Conservation (phyloP, 2,113 vertebrate species). For the Psilopogon haemacephalus region DNA sequence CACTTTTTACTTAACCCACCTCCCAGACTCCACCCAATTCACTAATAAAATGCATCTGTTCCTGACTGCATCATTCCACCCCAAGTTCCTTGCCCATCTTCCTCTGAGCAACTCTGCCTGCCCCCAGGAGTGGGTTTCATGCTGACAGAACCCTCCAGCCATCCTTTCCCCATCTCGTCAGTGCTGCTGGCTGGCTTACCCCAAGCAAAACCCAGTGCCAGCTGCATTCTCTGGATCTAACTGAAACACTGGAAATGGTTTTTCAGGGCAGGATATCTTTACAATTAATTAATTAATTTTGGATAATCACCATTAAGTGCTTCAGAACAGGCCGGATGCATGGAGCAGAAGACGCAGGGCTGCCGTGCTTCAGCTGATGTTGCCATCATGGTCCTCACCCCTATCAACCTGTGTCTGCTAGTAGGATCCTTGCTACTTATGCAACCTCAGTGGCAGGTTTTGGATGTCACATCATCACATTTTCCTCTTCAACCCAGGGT, state of each 20-base stretch:
- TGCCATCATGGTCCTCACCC: not conserved
- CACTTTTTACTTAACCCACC: not conserved
- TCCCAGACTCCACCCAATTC: not conserved
- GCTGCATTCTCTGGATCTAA: not conserved
- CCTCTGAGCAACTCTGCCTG: not conserved
- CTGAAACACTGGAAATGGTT: not conserved
- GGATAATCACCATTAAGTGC: not conserved
- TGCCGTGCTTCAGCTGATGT: not conserved
- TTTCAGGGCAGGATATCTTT: not conserved
- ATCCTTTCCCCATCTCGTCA: not conserved
- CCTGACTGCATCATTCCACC: not conserved
- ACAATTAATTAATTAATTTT: not conserved
- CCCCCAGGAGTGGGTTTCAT: not conserved
- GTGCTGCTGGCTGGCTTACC: not conserved
- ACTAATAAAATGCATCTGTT: not conserved
- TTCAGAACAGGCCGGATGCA: not conserved
- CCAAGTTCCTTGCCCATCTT: not conserved
- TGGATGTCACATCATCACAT: not conserved
- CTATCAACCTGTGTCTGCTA: not conserved
- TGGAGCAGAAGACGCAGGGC: not conserved
- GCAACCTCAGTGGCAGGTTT: not conserved
- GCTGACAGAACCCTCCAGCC: not conserved
- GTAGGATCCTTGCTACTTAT: not conserved
- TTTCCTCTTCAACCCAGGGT: not conserved
- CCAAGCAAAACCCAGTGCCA: accelerated